A percentile compares a stretch with the other conserved stretches of the same genome.
phyloP scores from a whole-genome alignment of 2,888 invertebrate species.

The Criorhina ranunculi region DNA sequence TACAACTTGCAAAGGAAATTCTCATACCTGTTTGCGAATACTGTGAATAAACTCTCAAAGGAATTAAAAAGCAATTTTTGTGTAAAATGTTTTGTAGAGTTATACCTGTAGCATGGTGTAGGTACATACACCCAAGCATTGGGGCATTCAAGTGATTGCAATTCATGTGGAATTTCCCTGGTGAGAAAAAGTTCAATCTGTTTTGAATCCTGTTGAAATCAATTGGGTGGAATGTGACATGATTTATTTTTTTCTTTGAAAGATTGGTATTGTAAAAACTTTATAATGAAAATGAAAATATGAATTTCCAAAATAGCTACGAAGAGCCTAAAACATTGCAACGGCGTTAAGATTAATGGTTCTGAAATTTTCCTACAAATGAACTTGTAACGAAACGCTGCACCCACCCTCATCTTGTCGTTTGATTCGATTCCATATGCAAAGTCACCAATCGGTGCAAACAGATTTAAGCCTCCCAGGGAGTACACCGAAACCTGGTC shows the following conservation, averaged over 20 bases:
- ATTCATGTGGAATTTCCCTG: constrained; percentile 9
- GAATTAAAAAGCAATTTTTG: constrained; percentile 29
- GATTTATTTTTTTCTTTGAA: constrained; percentile 1
- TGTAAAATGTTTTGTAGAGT: background rate
- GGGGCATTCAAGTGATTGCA: background rate
- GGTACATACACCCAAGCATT: background rate
- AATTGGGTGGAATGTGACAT: background rate
- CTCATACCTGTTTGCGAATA: background rate
- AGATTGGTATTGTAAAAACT: no score
- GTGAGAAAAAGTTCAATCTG: constrained; percentile 16
- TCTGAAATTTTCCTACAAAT: no score
- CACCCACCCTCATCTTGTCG: no score
- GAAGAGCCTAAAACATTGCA: no score
- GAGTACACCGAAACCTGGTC: constrained; percentile 79
- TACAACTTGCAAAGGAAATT: no score
- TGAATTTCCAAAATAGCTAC: no score
- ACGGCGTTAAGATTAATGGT: no score
- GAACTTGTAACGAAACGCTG: no score
- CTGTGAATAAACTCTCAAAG: constrained; percentile 28
- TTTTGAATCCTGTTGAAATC: background rate
- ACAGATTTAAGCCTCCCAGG: constrained; percentile 85
- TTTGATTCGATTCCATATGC: constrained; percentile 90
- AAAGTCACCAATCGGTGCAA: constrained; percentile 87
- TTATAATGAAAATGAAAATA: no score
- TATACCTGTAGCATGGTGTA: background rate